Percentiles rank a stretch among this genome's conserved stretches.
phyloP scores from a whole-genome alignment of 2,113 vertebrate species.

The Rhinopithecus roxellana region DNA sequence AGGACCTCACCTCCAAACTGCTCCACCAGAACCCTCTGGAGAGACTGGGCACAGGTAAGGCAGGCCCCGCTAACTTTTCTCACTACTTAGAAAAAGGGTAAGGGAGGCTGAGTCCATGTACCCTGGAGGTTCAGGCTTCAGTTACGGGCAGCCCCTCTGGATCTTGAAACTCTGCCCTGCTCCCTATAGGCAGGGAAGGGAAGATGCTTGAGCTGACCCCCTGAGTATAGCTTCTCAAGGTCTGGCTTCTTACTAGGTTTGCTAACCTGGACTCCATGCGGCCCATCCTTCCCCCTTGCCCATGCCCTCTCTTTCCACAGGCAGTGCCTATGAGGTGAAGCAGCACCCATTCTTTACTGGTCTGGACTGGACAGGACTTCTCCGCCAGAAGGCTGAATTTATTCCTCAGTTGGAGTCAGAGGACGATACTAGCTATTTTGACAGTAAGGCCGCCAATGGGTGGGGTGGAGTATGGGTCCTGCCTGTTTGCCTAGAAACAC shows the following conservation, averaged over 20 bases:
- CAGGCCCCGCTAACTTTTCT: neutral
- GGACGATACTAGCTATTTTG: constrained; percentile 99
- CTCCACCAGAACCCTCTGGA: constrained; percentile 96
- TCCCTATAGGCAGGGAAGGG: neutral
- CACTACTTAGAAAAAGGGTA: neutral
- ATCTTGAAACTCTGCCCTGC: neutral
- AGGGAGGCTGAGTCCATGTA: neutral
- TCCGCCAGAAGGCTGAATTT: constrained; percentile 99
- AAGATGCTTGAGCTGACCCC: neutral
- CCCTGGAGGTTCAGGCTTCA: neutral
- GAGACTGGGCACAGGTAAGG: constrained; percentile 94
- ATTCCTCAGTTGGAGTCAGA: constrained; percentile 98
- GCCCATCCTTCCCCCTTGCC: neutral
- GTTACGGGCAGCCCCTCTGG: neutral
- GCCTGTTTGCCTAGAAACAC: neutral
- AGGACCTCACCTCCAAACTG: constrained; percentile 95
- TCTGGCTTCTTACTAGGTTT: neutral
- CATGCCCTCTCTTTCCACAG: constrained; percentile 79
- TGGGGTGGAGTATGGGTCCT: neutral
- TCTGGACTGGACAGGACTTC: constrained; percentile 97
- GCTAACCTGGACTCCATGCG: neutral
- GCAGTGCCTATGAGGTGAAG: constrained; percentile 95
- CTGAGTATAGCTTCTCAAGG: neutral
- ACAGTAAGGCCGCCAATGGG: constrained; percentile 87
- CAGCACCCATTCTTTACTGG: constrained; percentile 95